Evolutionary conservation across 2,888 invertebrate species (phyloP).

Genomic region (Clunio marinus): DNA sequence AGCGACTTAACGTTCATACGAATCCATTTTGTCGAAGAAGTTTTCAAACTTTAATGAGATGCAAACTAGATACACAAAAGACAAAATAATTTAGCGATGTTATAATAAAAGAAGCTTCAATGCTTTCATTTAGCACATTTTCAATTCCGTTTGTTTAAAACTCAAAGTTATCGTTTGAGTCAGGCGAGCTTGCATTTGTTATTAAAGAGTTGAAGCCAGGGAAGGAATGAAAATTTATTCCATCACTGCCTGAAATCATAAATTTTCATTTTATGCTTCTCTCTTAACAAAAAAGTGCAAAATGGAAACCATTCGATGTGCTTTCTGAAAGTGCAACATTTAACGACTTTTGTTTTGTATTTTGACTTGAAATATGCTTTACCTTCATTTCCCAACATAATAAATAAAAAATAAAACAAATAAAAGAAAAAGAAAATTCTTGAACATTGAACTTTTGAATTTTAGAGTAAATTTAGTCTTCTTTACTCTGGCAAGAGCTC

Average conservation of each 20-base stretch:
- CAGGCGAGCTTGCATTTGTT: not conserved
- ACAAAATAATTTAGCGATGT: not conserved
- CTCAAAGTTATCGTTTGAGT: not conserved
- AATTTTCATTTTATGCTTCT: not conserved
- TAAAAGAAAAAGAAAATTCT: too few species aligned
- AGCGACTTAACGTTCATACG: too few species aligned
- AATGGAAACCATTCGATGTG: slow-evolving; percentile 3
- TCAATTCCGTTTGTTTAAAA: not conserved
- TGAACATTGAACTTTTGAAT: too few species aligned
- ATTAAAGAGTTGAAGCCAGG: not conserved
- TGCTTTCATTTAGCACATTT: not conserved
- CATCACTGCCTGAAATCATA: not conserved
- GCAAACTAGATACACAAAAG: not conserved
- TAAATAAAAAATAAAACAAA: too few species aligned
- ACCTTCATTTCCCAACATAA: too few species aligned
- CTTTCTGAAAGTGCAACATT: too few species aligned
- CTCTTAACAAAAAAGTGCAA: not conserved
- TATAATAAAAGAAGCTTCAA: not conserved
- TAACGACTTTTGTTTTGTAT: too few species aligned
- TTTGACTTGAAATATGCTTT: too few species aligned
- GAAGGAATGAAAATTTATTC: not conserved
- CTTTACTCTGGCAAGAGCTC: not conserved
- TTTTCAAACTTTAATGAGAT: slow-evolving; percentile 3
- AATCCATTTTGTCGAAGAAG: too few species aligned
- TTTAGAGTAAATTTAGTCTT: too few species aligned